phyloP scores from a whole-genome alignment of 2,113 vertebrate genomes.

The Platichthys stellatus region DNA sequence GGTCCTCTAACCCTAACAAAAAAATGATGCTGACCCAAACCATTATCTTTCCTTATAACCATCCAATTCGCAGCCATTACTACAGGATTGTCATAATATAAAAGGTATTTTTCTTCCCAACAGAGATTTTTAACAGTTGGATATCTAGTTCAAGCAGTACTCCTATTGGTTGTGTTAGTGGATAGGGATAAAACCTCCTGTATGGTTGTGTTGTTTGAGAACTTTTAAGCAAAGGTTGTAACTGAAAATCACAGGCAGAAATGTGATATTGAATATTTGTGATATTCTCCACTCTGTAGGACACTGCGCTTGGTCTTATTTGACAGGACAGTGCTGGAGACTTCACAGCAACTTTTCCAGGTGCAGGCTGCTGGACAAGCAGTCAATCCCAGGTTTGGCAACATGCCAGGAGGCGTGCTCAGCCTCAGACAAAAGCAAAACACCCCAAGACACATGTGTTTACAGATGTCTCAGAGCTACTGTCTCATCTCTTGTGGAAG shows the following conservation, averaged over 20 bases:
- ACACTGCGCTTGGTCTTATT: conserved; percentile 1
- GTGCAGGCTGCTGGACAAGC: neutral
- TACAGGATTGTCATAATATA: neutral
- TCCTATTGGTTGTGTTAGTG: neutral
- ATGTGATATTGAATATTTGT: neutral
- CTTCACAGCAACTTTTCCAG: neutral
- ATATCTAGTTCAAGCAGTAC: neutral
- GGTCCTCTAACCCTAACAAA: neutral
- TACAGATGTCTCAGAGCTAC: neutral
- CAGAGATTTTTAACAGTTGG: neutral
- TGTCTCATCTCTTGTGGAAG: conserved; percentile 87
- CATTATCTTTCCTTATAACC: neutral
- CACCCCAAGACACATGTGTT: neutral
- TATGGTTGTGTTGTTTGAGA: neutral
- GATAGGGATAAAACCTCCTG: neutral
- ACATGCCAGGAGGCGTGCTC: conserved; percentile 2
- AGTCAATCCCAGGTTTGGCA: neutral
- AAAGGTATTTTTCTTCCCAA: neutral
- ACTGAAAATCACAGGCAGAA: conserved; percentile 10
- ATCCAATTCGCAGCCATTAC: neutral
- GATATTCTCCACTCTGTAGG: conserved; percentile 10
- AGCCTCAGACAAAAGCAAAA: conserved; percentile 1
- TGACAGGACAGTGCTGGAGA: neutral
- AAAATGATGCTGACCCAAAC: no score
- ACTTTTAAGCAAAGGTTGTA: neutral